Evolutionary conservation across 2,888 invertebrate species (phyloP).

Genomic region (Dynastes grantii): DNA sequence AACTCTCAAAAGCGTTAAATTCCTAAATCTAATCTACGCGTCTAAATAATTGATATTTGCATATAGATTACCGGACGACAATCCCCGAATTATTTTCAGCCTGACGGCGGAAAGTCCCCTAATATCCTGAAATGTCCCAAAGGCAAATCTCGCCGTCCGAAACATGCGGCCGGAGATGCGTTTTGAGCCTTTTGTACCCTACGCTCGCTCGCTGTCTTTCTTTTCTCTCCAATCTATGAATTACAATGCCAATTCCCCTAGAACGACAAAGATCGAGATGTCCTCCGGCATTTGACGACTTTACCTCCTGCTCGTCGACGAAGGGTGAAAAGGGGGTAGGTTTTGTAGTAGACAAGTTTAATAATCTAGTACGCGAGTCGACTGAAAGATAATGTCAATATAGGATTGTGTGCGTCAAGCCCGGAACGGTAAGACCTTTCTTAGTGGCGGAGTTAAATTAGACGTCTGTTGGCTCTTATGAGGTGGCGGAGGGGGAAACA

Average conservation of each 20-base stretch:
- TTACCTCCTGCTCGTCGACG: background rate
- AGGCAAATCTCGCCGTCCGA: background rate
- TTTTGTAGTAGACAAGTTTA: conserved; percentile 47
- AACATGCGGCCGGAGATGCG: background rate
- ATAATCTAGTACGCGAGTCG: conserved; percentile 39
- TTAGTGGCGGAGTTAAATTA: conserved; percentile 13
- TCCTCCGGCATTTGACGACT: too few relatives aligned
- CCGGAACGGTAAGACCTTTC: background rate
- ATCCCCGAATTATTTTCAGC: conserved; percentile 7
- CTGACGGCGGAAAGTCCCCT: background rate
- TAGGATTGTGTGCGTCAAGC: conserved; percentile 8
- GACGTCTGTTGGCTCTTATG: conserved; percentile 8
- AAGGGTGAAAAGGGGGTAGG: background rate
- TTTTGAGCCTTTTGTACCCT: too few relatives aligned
- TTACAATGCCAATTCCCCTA: background rate
- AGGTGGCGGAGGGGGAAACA: background rate
- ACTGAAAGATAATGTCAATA: conserved; percentile 45
- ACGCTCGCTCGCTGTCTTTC: too few relatives aligned
- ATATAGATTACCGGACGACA: conserved; percentile 16
- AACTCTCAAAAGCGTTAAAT: background rate
- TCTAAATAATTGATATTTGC: conserved; percentile 18
- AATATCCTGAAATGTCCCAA: background rate
- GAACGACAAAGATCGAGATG: background rate
- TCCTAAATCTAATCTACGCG: background rate
- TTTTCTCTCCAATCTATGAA: background rate